Percentiles rank a stretch among this genome's conserved stretches.
phyloP scores from a whole-genome alignment of 2,797 vertebrate species.

The Lagorchestes hirsutus region DNA sequence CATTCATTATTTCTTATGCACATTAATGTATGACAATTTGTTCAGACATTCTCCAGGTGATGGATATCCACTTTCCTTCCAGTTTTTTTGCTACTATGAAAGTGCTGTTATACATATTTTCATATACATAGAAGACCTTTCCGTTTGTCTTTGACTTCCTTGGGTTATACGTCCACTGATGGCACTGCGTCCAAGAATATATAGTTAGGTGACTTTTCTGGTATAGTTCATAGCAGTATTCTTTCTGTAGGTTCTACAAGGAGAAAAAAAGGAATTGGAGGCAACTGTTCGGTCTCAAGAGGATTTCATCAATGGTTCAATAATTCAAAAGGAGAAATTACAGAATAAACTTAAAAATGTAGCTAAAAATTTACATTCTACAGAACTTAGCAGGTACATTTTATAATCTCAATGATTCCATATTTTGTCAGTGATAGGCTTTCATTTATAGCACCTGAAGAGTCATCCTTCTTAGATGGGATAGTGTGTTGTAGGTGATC shows the following conservation, averaged over 20 bases:
- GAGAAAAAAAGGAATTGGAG: slow-evolving; percentile 89
- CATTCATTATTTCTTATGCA: slow-evolving; percentile 30
- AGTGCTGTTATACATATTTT: background rate
- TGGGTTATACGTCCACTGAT: background rate
- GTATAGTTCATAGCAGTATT: background rate
- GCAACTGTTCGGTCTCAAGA: slow-evolving; percentile 89
- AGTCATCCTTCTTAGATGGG: background rate
- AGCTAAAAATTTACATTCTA: slow-evolving; percentile 84
- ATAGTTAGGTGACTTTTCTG: background rate
- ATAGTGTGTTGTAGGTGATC: background rate
- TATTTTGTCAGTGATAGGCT: background rate
- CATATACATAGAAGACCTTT: background rate
- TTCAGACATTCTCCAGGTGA: slow-evolving; percentile 61
- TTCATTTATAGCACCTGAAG: background rate
- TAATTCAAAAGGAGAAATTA: slow-evolving; percentile 87
- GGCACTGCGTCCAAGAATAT: background rate
- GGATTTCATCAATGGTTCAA: slow-evolving; percentile 85
- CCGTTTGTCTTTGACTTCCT: background rate
- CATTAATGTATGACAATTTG: slow-evolving; percentile 50
- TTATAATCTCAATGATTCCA: background rate
- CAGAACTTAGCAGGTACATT: slow-evolving; percentile 89
- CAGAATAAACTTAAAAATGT: slow-evolving; percentile 86
- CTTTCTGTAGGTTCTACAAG: slow-evolving; percentile 85
- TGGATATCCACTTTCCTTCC: background rate
- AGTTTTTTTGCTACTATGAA: background rate